Evolutionary conservation across 2,113 vertebrate genomes (phyloP), one percentile per base, ranked within the genome.

Genomic region (Psettodes erumei): DNA sequence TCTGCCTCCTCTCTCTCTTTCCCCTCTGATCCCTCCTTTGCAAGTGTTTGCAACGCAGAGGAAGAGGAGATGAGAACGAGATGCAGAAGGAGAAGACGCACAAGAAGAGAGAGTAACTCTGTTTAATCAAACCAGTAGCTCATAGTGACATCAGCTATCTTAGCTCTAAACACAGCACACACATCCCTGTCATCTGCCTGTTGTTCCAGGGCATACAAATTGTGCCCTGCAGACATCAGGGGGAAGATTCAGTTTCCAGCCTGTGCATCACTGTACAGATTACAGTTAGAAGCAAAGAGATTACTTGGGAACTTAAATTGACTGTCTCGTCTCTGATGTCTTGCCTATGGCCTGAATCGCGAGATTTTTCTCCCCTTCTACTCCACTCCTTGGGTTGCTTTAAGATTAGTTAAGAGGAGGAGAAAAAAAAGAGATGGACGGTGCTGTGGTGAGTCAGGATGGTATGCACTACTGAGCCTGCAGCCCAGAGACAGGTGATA

Each of bases 51-150:
- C 6, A 11, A 13, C 0, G 0, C 30, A 38, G 50, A 40, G n/a
- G 74, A 32, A 40, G 63, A 47, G 68, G 58, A 71, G 77, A 77
- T 68, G 50, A 73, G 63, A 55, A 77, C 77, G 35, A 75, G 43
- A 42, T 16, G 11, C 4, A 1, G 53, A 85, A 78, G 77, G 37
- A 73, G 67, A 70, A 78, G 48, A 77, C 37, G 11, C 33, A 47
- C 45, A n/a, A 66, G 62, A 77, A 68, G 59, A 75, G 21, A 5
- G 67, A 83, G 77, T 43, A 55, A 88, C 66, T 81, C 27, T 59
- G 55, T 85, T 82, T 79, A 84, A 86, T 86, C 71, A 86, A 76
- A 74, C 25, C 75, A 51, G 76, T 64, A 67, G 79, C 81, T 84
- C 71, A 71, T 59, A 73, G 50, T 75, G 68, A 64, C 62, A 67